phyloP scores from a whole-genome alignment of 2,888 invertebrate species.

The Cloeon dipterum region DNA sequence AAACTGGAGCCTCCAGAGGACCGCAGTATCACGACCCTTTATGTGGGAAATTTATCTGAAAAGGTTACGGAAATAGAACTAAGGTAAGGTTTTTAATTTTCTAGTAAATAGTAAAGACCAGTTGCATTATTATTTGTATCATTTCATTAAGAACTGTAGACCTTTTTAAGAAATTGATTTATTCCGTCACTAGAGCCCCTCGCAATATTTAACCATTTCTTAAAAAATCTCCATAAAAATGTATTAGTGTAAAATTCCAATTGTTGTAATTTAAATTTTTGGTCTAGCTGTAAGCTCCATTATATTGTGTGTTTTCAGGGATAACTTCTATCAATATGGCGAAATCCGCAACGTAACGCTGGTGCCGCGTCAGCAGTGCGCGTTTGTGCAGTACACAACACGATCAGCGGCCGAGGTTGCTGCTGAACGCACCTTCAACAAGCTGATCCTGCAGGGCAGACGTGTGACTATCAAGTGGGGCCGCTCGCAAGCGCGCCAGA shows the following conservation, averaged over 20 bases:
- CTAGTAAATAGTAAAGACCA: no score
- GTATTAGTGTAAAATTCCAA: no score
- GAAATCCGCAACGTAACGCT: conserved; percentile 87
- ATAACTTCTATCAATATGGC: conserved; percentile 96
- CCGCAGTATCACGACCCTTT: conserved; percentile 84
- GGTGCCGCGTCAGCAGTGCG: conserved; percentile 83
- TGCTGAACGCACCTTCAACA: conserved; percentile 88
- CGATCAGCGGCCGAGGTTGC: conserved; percentile 79
- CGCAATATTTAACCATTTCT: no score
- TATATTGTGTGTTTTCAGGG: conserved; percentile 27
- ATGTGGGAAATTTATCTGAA: conserved; percentile 88
- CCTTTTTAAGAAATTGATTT: no score
- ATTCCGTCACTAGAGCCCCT: no score
- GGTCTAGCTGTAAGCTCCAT: no score
- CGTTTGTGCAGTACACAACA: conserved; percentile 89
- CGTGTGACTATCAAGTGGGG: conserved; percentile 98
- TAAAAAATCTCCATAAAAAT: no score
- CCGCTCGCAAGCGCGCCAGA: conserved; percentile 63
- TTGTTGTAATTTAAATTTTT: no score
- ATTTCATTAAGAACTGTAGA: no score
- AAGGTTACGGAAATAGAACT: conserved; percentile 73
- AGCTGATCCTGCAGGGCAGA: conserved; percentile 61
- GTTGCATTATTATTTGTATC: not conserved
- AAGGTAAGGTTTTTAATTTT: conserved; percentile 22
- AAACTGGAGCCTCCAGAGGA: conserved; percentile 91